These are phyloP conservation scores for Pelagia noctiluca DNA, from an alignment of 30 jellyfish, hydroid and myxozoan species.

Conservation along the genomic window DNA sequence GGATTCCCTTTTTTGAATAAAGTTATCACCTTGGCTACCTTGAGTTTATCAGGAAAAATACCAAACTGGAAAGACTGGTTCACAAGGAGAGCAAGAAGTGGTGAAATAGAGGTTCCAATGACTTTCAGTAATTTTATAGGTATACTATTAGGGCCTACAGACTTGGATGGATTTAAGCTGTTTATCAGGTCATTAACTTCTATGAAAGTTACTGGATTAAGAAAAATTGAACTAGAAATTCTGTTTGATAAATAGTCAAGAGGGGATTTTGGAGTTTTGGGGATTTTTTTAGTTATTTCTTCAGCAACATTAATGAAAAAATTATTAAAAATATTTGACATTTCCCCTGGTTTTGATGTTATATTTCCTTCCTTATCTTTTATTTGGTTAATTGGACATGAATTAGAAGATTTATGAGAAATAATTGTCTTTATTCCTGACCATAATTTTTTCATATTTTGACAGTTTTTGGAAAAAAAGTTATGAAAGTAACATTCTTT, in stretches of 20 bases:
- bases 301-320: conserved; percentile 31
- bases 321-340: conserved; percentile 36
- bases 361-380: conserved; percentile 63
- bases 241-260: conserved; percentile 1
- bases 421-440: conserved; percentile 1
- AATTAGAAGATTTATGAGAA: conserved; percentile 48
- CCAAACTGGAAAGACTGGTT: too few relatives aligned
- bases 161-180: conserved; percentile 5
- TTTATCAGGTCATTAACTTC: conserved; percentile 15
- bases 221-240: not conserved
- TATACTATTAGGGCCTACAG: too few relatives aligned
- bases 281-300: conserved; percentile 1
- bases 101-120: not conserved
- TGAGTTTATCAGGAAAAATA: too few relatives aligned
- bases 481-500: conserved; percentile 43
- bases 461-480: conserved; percentile 37
- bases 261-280: not conserved
- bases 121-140: too few relatives aligned
- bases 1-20: conserved; percentile 23
- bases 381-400: conserved; percentile 50
- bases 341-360: conserved; percentile 47
- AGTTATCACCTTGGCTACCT: conserved; percentile 2
- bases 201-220: too few relatives aligned
- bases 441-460: conserved; percentile 37
- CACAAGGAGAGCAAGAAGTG: too few relatives aligned